Evolutionary conservation across 2,797 vertebrate genomes (phyloP), one percentile per base, ranked within the genome.

Genomic region (Anguilla obscura): DNA sequence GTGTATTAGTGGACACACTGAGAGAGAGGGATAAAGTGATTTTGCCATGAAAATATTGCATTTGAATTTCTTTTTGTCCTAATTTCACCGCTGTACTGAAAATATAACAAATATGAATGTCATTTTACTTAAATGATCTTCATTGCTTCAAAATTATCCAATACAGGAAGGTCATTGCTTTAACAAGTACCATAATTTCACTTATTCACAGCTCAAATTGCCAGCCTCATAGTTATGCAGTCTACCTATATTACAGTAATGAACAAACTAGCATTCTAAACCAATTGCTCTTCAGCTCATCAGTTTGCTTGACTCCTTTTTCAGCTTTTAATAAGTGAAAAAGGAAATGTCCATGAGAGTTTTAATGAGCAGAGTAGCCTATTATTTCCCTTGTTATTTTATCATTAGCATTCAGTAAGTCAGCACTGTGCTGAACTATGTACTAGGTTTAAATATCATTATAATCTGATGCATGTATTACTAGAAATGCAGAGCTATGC

Each of bases 381-480:
- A 91, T 95, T 96, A 94, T 95, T 94, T 92, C 92, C 90, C 91
- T 95, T 92, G 94, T 95, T 95, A 95, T 95, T 95, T 95, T 94
- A 90, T 92, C 94, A 95, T 95, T 95, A 95, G 90, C 89, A 93
- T 92, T 93, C 92, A 91, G 92, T 94, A 94, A 82, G 45, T 79
- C 74, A 79, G 74, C 74, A 40, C 90, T 92, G 90, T 91, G 90
- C 92, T 93, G 93, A 90, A 91, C 90, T 88, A 91, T 85, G 89
- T 91, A 79, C 58, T 60, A 84, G 90, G 89, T 90, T 90, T 91
- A 92, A 93, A 93, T 91, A 92, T 90, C 91, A 90, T 60, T 88
- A 87, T 89, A 90, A 87, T 91, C 91, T 90, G 91, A 91, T 93
- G 91, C 94, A 91, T 94, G 93, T 93, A 93, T 93, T 92, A 92